A percentile compares a stretch with the other conserved stretches of the same genome.
Evolutionary conservation across 1,140 invertebrate species (phyloP).

Genomic region (Habropoda laboriosa): DNA sequence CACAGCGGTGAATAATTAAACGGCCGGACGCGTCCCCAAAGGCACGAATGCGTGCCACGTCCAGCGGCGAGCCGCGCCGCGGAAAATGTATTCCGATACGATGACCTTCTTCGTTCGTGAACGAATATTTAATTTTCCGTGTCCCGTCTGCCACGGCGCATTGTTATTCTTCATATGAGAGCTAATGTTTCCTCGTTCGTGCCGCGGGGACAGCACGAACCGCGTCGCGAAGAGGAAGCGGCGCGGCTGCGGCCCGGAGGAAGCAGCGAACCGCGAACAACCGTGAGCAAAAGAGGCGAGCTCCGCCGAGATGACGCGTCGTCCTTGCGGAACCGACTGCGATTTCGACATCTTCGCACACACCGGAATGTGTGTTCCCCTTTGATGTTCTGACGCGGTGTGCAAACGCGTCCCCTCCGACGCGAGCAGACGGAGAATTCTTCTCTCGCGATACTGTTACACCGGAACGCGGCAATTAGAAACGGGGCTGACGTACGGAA

Average conservation of each 20-base stretch:
- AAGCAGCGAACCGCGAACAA: constrained; percentile 22
- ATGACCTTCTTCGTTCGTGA: constrained; percentile 34
- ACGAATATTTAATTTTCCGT: constrained; percentile 49
- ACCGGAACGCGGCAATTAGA: constrained; percentile 16
- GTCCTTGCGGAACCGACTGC: constrained; percentile 27
- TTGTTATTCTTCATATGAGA: constrained; percentile 47
- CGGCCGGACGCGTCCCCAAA: not conserved
- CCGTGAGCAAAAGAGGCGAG: constrained; percentile 2
- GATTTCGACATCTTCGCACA: constrained; percentile 30
- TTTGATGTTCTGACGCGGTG: constrained; percentile 13
- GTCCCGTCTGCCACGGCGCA: constrained; percentile 8
- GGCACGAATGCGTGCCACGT: constrained; percentile 28
- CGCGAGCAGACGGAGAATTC: constrained; percentile 11
- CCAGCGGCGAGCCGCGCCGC: too few relatives aligned
- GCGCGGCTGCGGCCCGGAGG: not conserved
- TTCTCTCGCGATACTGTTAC: constrained; percentile 21
- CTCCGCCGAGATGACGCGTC: constrained; percentile 14
- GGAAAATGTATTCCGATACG: constrained; percentile 46
- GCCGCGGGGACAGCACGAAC: constrained; percentile 17
- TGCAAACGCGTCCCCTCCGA: not conserved
- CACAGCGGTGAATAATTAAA: constrained; percentile 21
- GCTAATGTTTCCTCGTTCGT: constrained; percentile 49
- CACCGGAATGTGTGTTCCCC: constrained; percentile 32
- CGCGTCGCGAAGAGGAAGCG: not conserved
- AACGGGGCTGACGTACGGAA: not conserved